Percentiles rank a stretch among this genome's conserved stretches.
These are phyloP conservation scores for Vulpes ferrilata DNA, from an alignment of 2,113 vertebrate species.

Conservation along the genomic window DNA sequence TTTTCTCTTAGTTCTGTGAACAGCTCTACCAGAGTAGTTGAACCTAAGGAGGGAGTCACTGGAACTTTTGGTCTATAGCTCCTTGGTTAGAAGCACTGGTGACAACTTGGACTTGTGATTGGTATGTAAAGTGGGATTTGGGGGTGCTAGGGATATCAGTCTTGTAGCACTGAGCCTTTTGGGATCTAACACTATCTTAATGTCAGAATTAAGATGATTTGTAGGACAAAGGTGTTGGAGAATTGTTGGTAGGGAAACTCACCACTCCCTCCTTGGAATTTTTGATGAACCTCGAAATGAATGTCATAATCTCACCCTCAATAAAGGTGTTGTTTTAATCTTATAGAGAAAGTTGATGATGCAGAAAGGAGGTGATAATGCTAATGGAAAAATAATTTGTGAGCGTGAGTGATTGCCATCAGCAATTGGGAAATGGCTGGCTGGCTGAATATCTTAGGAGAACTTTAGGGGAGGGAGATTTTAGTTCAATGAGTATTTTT, in stretches of 20 bases:
- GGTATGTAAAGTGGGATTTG: not conserved
- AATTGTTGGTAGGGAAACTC: not conserved
- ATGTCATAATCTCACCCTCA: not conserved
- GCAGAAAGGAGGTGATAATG: not conserved
- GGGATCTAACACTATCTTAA: not conserved
- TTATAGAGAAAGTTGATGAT: not conserved
- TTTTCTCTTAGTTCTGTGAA: not conserved
- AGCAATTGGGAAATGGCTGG: not conserved
- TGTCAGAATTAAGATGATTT: not conserved
- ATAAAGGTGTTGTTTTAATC: conserved; percentile 38
- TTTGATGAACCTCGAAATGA: not conserved
- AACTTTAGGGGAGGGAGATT: not conserved
- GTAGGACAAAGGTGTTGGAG: not conserved
- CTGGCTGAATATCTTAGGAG: not conserved
- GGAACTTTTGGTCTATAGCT: not conserved
- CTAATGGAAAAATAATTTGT: not conserved
- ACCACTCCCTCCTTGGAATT: not conserved
- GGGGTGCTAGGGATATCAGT: not conserved
- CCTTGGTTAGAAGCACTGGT: not conserved
- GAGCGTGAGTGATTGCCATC: not conserved
- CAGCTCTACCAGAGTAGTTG: not conserved
- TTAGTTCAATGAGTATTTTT: conserved; percentile 51
- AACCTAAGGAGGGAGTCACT: not conserved
- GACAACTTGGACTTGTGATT: not conserved
- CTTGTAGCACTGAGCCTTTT: not conserved